Evolutionary conservation across 2,113 vertebrate species (phyloP).

Genomic region (Mixornis gularis): DNA sequence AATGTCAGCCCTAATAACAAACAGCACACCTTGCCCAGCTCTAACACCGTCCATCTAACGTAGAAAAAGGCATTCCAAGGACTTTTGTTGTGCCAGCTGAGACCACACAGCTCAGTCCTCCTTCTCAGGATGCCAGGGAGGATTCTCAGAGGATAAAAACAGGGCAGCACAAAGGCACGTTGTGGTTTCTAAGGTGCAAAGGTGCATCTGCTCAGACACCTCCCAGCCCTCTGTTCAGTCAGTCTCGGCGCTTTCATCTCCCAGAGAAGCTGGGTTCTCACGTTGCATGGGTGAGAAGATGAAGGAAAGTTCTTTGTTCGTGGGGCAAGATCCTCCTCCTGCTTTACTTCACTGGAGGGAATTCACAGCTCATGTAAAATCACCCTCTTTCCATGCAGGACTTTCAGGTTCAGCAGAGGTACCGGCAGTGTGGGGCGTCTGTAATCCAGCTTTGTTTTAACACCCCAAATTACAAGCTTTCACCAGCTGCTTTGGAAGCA

Average conservation of each 20-base stretch:
- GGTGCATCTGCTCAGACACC: neutral
- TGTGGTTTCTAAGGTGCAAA: neutral
- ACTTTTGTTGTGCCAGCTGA: rapidly evolving
- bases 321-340: neutral
- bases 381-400: neutral
- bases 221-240: neutral
- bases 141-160: neutral
- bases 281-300: neutral
- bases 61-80: neutral
- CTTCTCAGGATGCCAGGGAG: neutral
- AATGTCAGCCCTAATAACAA: neutral
- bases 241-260: neutral
- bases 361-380: neutral
- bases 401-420: neutral
- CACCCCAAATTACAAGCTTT: neutral
- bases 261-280: neutral
- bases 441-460: neutral
- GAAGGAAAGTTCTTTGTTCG: neutral
- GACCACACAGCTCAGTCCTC: neutral
- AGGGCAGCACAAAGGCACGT: neutral
- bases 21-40: neutral
- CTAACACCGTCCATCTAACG: neutral
- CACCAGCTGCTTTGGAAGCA: neutral
- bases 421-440: neutral
- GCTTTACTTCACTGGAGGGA: neutral